These are phyloP conservation scores for Albula goreensis DNA, from an alignment of 2,113 vertebrate species.

Conservation along the genomic window DNA sequence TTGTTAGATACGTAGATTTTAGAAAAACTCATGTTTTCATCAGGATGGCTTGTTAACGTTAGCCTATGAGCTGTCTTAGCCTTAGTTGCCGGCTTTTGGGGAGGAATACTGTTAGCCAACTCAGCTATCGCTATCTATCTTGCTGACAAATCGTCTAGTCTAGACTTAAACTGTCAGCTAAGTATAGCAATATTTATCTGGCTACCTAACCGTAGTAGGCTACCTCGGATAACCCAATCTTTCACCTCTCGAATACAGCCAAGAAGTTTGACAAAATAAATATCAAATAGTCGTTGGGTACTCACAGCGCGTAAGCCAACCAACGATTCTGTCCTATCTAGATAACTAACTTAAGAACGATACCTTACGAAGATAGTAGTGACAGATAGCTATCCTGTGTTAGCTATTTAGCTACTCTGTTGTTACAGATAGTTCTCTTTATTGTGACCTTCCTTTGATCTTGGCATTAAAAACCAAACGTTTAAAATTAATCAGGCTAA, in stretches of 20 bases:
- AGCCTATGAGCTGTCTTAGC: background rate
- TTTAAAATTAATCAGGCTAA: constrained; percentile 41
- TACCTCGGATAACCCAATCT: background rate
- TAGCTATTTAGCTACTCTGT: constrained; percentile 1
- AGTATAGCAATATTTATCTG: background rate
- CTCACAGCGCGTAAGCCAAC: background rate
- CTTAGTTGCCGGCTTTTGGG: background rate
- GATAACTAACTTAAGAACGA: background rate
- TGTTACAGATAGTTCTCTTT: background rate
- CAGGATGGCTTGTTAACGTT: background rate
- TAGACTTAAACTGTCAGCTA: background rate
- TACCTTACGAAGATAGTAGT: background rate
- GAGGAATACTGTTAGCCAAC: background rate
- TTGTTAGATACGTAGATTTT: background rate
- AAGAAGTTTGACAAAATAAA: background rate
- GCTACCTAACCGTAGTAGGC: background rate
- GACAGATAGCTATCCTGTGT: background rate
- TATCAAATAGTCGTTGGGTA: background rate
- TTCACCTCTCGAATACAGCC: background rate
- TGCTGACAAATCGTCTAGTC: background rate
- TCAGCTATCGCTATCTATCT: background rate
- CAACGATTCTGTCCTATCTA: too few relatives aligned
- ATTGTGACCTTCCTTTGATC: constrained; percentile 21
- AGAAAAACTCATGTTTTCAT: background rate
- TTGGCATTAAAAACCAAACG: constrained; percentile 17